These are phyloP conservation scores for Sylvicola cinctus DNA, from an alignment of 2,888 invertebrate genomes.

Conservation along the genomic window DNA sequence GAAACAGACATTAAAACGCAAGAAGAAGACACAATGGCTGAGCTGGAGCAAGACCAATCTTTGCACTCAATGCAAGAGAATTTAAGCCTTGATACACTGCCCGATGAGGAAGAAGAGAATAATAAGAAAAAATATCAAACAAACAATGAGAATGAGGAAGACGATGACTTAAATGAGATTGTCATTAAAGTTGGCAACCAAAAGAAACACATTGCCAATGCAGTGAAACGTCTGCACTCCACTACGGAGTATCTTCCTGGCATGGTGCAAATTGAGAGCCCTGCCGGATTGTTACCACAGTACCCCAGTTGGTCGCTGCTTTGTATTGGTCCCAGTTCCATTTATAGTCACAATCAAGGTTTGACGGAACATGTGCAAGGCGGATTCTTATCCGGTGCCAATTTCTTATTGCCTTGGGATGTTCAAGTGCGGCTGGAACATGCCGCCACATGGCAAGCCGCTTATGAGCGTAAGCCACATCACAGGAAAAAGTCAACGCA, in stretches of 20 bases:
- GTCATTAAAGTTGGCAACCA: constrained; percentile 16
- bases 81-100: background rate
- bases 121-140: constrained; percentile 1
- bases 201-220: constrained; percentile 26
- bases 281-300: constrained; percentile 54
- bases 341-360: constrained; percentile 76
- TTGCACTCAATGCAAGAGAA: too few species aligned
- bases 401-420: constrained; percentile 88
- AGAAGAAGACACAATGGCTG: too few species aligned
- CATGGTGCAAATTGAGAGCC: constrained; percentile 68
- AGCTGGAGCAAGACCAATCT: too few species aligned
- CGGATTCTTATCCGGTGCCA: constrained; percentile 74
- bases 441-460: constrained; percentile 14
- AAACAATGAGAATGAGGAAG: background rate
- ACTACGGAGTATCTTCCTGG: constrained; percentile 83
- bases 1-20: too few species aligned
- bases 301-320: constrained; percentile 82
- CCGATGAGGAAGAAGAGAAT: constrained; percentile 1
- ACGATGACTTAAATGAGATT: constrained; percentile 15
- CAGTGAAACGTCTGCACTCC: constrained; percentile 44
- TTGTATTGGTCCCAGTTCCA: constrained; percentile 72
- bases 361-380: constrained; percentile 68
- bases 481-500: constrained; percentile 14
- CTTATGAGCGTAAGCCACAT: constrained; percentile 18
- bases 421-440: constrained; percentile 36